Conservation (phyloP, 2,797 vertebrate species). For the Heliangelus exortis region DNA sequence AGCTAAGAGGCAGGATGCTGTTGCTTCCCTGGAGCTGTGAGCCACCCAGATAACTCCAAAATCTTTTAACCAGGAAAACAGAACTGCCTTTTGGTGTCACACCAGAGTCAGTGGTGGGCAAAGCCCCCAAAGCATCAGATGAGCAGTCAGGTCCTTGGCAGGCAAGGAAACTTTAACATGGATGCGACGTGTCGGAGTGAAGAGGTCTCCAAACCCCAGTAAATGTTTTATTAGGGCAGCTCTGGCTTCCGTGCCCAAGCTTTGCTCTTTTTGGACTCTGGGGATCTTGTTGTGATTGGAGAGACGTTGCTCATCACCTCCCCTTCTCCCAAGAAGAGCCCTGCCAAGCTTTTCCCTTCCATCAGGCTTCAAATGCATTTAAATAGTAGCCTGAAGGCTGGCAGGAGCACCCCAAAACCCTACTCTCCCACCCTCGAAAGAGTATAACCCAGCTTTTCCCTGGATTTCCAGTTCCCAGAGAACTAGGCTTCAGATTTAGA, state of each 20-base stretch:
- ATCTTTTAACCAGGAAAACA: conserved; percentile 55
- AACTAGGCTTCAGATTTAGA: background rate
- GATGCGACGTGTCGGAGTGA: background rate
- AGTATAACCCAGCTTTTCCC: fast-evolving
- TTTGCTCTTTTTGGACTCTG: background rate
- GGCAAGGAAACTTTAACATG: background rate
- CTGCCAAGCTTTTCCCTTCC: background rate
- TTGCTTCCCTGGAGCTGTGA: conserved; percentile 13
- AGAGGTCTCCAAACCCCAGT: conserved; percentile 17
- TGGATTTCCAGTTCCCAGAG: background rate
- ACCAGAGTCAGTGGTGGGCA: conserved; percentile 15
- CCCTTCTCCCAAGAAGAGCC: background rate
- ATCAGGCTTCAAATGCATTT: too few relatives aligned
- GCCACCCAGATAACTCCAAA: conserved; percentile 7
- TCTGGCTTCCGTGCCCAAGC: background rate
- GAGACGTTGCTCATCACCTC: background rate
- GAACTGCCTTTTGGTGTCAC: conserved; percentile 22
- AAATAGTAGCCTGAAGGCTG: too few relatives aligned
- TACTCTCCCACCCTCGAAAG: background rate
- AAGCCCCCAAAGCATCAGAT: conserved; percentile 8
- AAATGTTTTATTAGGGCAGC: conserved; percentile 54
- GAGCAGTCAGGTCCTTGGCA: background rate
- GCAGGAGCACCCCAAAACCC: too few relatives aligned
- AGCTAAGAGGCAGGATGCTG: background rate
- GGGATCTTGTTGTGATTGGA: background rate